Base-by-base conservation (phyloP, 2,113 vertebrate genomes). In the Mustela lutreola region DNA sequence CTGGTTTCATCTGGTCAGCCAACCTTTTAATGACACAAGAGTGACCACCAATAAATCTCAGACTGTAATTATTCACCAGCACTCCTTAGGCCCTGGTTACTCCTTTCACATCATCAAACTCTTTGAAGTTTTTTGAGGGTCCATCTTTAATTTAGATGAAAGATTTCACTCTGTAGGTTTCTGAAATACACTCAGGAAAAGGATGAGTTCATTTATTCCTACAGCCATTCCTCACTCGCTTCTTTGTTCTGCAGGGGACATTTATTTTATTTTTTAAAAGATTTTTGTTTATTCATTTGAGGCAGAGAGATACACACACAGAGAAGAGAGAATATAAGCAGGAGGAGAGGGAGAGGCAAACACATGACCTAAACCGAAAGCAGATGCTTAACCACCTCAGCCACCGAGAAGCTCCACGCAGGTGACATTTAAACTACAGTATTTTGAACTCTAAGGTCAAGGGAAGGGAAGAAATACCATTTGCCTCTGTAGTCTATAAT, bases 61-160 rank as follows among this genome's bases (percentile, higher is more conserved):
- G 67, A 62, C 45, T 89, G n/a, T 95, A 86, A 89, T 93, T 92
- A 89, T 48, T 95, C 36, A 81, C 50, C 2, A 79, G 79, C 33
- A 92, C 50, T 89, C 89, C 26, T 56, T 31, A 92, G 65, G 28
- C 42, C 33, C 76, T 88, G 21, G n/a, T 22, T 90, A 86, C 24
- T 87, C 84, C 33, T 89, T 97, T 95, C 53, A 62, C 53, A 91
- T 84, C 26, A 82, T 88, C 28, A 73, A 53, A 85, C 24, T 60
- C 83, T 96, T 91, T 97, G 94, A 95, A 89, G 71, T 88, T 94
- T 45, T 89, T 31, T 89, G 65, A 65, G 60, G 45, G 56, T 58
- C 56, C 60, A 31, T 92, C n/a, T 96, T 94, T 86, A 95, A 95
- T 97, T 91, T 89, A 96, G 76, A 95, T 91, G 21, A 97, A 89